These are phyloP conservation scores for Decapterus maruadsi DNA, from an alignment of 2,797 vertebrate genomes.

Conservation along the genomic window DNA sequence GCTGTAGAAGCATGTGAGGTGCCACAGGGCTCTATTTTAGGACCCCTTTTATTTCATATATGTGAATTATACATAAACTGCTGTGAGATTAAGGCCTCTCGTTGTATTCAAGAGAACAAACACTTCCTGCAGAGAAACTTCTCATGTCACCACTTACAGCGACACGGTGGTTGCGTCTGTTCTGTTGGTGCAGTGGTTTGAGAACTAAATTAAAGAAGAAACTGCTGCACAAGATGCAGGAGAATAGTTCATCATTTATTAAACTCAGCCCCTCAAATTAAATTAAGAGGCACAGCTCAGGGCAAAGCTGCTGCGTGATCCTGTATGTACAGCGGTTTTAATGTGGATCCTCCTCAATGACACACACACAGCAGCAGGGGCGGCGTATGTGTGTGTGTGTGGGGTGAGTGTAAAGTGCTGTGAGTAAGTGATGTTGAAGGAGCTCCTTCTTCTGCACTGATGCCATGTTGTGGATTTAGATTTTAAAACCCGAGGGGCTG, in stretches of 20 bases:
- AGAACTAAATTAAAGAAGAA: not conserved
- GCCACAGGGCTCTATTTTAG: not conserved
- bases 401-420: too few relatives aligned
- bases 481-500: not conserved
- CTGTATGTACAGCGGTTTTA: not conserved
- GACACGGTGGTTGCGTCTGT: not conserved
- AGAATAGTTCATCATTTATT: not conserved
- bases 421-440: too few relatives aligned
- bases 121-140: not conserved
- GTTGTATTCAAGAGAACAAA: not conserved
- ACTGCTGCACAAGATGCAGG: not conserved
- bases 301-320: not conserved
- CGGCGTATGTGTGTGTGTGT: too few relatives aligned
- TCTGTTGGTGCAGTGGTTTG: not conserved
- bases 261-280: not conserved
- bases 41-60: not conserved
- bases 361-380: too few relatives aligned
- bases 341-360: not conserved
- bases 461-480: too few relatives aligned
- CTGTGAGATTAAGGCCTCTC: not conserved
- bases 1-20: not conserved
- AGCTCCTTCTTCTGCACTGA: too few relatives aligned
- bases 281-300: not conserved
- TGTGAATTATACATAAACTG: not conserved
- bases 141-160: not conserved